Conservation (phyloP, 1,140 invertebrate genomes). For the Camponotus floridanus region DNA sequence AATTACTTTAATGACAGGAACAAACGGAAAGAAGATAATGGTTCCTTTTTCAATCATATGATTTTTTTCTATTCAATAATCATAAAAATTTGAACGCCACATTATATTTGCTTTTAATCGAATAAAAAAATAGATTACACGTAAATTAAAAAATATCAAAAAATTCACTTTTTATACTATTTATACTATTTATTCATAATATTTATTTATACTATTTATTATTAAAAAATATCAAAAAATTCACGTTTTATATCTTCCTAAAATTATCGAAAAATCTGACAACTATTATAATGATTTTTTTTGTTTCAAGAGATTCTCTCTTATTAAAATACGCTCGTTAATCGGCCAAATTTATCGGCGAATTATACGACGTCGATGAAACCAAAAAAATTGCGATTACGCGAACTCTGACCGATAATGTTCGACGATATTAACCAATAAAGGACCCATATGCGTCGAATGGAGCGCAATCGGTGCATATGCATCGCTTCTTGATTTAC, state of each 20-base stretch:
- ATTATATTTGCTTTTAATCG: no score
- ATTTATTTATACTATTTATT: no score
- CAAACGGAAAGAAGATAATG: not conserved
- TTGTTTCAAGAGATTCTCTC: not conserved
- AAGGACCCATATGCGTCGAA: constrained; percentile 11
- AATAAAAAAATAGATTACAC: not conserved
- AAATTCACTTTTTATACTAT: not conserved
- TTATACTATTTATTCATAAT: no score
- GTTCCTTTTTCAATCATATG: not conserved
- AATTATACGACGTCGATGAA: constrained; percentile 11
- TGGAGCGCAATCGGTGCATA: constrained; percentile 57
- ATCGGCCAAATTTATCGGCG: not conserved
- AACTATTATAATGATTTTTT: constrained; percentile 9
- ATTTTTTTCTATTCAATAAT: not conserved
- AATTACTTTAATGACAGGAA: not conserved
- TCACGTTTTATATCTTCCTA: not conserved
- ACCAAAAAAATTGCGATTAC: constrained; percentile 28
- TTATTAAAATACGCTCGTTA: constrained; percentile 15
- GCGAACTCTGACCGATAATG: constrained; percentile 34
- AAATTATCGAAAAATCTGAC: not conserved
- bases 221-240: not conserved
- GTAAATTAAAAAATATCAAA: not conserved
- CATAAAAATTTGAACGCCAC: not conserved
- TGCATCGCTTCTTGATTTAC: constrained; percentile 72
- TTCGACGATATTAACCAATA: constrained; percentile 47